Conservation (phyloP, 92 coral and sea anemone species). For the Paragorgia papillata region DNA sequence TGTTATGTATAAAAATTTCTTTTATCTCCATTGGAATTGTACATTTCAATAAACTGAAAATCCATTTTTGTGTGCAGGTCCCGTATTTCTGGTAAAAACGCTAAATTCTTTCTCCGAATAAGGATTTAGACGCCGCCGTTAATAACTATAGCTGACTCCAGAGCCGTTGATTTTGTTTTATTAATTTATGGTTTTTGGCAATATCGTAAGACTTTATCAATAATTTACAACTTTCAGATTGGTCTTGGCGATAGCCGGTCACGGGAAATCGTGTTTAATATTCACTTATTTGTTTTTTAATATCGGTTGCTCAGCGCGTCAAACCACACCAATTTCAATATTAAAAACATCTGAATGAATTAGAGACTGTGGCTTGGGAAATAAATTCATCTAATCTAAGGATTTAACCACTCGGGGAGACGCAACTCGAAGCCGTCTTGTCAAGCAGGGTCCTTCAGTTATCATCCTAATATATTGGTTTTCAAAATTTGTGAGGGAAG, state of each 20-base stretch:
- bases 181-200: not conserved
- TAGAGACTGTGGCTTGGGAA: conserved; percentile 22
- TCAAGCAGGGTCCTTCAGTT: not conserved
- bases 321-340: conserved; percentile 42
- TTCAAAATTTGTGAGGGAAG: not conserved
- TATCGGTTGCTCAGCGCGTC: conserved; percentile 10
- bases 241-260: not conserved
- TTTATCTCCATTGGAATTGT: too few relatives aligned
- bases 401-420: conserved; percentile 18
- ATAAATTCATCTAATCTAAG: conserved; percentile 12
- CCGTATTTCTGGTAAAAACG: too few relatives aligned
- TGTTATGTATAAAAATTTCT: too few relatives aligned
- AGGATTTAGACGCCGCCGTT: too few relatives aligned
- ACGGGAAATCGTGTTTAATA: not conserved
- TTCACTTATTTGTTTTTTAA: conserved; percentile 27
- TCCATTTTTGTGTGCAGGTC: too few relatives aligned
- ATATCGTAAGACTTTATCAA: not conserved
- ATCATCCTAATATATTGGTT: not conserved
- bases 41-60: too few relatives aligned
- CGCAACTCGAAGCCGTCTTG: not conserved
- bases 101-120: too few relatives aligned
- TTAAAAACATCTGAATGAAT: conserved; percentile 37
- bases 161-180: too few relatives aligned
- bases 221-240: conserved; percentile 16
- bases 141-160: too few relatives aligned